Conservation (phyloP, 2,797 vertebrate species). For the Bucorvus abyssinicus region DNA sequence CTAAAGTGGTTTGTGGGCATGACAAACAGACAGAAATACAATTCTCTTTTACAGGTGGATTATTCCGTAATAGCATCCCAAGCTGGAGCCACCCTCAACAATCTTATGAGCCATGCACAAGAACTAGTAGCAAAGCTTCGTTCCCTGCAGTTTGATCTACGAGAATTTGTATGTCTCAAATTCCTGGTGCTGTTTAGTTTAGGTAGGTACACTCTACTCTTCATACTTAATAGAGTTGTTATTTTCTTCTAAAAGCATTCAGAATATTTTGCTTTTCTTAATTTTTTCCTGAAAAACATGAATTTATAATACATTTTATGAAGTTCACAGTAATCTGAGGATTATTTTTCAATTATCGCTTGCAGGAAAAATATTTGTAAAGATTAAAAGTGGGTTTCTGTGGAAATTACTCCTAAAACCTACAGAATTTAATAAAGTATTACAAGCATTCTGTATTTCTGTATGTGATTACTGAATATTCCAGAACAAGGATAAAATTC, state of each 20-base stretch:
- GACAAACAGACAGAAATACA: neutral
- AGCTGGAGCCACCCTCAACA: conserved; percentile 93
- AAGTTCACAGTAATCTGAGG: neutral
- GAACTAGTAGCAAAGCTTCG: conserved; percentile 93
- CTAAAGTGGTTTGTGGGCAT: neutral
- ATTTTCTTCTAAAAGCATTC: neutral
- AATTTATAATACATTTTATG: neutral
- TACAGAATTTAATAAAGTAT: neutral
- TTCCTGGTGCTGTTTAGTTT: conserved; percentile 98
- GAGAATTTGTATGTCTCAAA: conserved; percentile 98
- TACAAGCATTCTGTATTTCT: neutral
- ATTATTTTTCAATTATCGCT: neutral
- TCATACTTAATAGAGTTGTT: neutral
- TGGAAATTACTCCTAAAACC: neutral
- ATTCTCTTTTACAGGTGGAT: conserved; percentile 87
- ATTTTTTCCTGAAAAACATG: neutral
- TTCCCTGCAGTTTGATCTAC: conserved; percentile 93
- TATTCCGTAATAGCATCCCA: conserved; percentile 91
- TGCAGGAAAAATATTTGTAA: neutral
- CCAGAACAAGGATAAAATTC: neutral
- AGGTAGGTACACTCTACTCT: conserved; percentile 81
- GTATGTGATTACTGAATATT: neutral
- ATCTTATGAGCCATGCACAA: conserved; percentile 93
- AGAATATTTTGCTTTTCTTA: neutral
- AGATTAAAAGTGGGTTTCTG: neutral